Conservation (phyloP, 2,797 vertebrate genomes). For the Tachyglossus aculeatus region DNA sequence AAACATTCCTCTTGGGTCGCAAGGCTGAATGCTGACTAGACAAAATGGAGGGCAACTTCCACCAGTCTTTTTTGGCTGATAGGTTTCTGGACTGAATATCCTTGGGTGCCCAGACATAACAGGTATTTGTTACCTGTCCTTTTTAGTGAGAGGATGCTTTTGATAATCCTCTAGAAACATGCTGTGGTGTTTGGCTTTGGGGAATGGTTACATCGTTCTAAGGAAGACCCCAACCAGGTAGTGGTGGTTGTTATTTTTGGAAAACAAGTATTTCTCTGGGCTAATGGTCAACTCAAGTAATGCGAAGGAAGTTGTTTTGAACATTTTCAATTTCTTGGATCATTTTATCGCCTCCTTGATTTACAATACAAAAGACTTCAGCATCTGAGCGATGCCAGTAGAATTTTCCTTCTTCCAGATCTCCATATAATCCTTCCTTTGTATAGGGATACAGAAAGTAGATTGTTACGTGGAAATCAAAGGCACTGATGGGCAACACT, state of each 20-base stretch:
- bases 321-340: not conserved
- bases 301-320: not conserved
- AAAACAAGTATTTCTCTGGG: not conserved
- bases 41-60: not conserved
- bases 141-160: not conserved
- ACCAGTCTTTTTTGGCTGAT: not conserved
- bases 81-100: not conserved
- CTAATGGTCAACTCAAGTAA: not conserved
- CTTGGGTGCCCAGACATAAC: not conserved
- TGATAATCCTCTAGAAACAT: slow-evolving; percentile 1
- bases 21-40: slow-evolving; percentile 7
- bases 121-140: not conserved
- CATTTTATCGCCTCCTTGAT: slow-evolving; percentile 1
- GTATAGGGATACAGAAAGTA: not conserved
- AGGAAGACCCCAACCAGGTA: not conserved
- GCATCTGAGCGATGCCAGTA: not conserved
- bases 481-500: not conserved
- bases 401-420: not conserved
- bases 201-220: not conserved
- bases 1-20: not conserved
- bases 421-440: not conserved
- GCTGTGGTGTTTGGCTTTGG: not conserved
- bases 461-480: not conserved
- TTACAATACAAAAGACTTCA: slow-evolving; percentile 10
- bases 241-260: not conserved